Percentiles rank a stretch among this genome's conserved stretches.
Evolutionary conservation across 2,113 vertebrate genomes (phyloP).

Genomic region (Ictalurus punctatus): DNA sequence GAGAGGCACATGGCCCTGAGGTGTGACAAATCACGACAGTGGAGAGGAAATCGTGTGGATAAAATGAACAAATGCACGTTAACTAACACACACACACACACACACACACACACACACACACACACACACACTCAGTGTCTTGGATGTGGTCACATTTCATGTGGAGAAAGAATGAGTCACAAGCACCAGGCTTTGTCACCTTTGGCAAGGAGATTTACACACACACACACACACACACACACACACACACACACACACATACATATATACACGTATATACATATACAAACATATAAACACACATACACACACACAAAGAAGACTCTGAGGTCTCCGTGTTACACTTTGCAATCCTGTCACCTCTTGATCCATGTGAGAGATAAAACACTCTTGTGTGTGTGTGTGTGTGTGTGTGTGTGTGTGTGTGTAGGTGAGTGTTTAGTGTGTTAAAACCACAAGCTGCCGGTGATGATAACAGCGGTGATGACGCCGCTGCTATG

Average conservation of each 20-base stretch:
- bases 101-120: constrained; percentile 1
- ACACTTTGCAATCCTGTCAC: neutral
- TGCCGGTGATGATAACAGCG: constrained; percentile 6
- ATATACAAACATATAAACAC: neutral
- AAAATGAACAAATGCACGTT: neutral
- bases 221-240: constrained; percentile 1
- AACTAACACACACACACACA: neutral
- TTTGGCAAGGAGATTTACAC: constrained; percentile 12
- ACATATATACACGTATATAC: neutral
- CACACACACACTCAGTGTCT: neutral
- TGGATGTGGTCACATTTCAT: constrained; percentile 20
- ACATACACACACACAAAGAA: neutral
- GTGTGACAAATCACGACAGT: constrained; percentile 3
- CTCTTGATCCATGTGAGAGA: neutral
- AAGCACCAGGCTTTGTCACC: constrained; percentile 11
- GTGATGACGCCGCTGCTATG: constrained; percentile 51
- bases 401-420: neutral
- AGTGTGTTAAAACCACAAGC: constrained; percentile 38
- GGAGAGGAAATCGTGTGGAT: constrained; percentile 17
- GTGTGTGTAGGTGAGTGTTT: neutral
- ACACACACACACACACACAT: neutral
- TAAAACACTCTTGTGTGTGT: neutral
- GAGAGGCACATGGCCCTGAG: neutral
- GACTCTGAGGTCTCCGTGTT: neutral
- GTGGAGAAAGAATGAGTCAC: constrained; percentile 38